Percentiles rank a stretch among this genome's conserved stretches.
Conservation (phyloP, 2,797 vertebrate genomes). For the Lemur catta region DNA sequence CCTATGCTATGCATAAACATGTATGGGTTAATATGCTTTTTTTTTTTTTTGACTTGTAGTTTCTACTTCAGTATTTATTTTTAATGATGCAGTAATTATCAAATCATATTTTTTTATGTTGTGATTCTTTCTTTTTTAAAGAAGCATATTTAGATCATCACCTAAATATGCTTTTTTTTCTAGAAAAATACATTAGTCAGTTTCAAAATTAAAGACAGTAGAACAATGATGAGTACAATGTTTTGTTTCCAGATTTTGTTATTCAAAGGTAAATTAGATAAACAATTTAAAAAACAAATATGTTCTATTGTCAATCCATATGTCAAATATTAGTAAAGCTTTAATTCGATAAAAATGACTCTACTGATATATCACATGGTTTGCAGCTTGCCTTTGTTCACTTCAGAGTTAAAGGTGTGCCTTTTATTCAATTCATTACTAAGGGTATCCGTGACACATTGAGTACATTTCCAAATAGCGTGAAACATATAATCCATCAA, state of each 20-base stretch:
- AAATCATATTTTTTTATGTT: constrained; percentile 21
- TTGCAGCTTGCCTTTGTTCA: background rate
- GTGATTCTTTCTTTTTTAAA: too few species aligned
- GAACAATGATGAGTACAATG: background rate
- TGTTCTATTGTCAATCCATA: background rate
- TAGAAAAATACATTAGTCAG: background rate
- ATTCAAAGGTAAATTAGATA: background rate
- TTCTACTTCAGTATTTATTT: constrained; percentile 22
- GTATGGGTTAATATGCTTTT: background rate
- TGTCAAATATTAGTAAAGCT: background rate
- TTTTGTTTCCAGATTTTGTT: background rate
- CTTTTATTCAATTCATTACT: constrained; percentile 14
- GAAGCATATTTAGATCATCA: too few species aligned
- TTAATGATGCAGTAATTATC: background rate
- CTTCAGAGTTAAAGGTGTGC: background rate
- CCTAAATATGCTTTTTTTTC: too few species aligned
- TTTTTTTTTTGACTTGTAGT: constrained; percentile 26
- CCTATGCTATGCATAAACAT: background rate
- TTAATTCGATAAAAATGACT: background rate
- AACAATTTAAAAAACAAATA: background rate
- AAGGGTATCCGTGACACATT: background rate
- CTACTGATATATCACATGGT: background rate
- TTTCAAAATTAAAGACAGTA: constrained; percentile 3
- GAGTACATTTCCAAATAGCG: background rate
- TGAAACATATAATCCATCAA: background rate